Evolutionary conservation across 2,797 vertebrate species (phyloP).

Genomic region (Channallabes apus): DNA sequence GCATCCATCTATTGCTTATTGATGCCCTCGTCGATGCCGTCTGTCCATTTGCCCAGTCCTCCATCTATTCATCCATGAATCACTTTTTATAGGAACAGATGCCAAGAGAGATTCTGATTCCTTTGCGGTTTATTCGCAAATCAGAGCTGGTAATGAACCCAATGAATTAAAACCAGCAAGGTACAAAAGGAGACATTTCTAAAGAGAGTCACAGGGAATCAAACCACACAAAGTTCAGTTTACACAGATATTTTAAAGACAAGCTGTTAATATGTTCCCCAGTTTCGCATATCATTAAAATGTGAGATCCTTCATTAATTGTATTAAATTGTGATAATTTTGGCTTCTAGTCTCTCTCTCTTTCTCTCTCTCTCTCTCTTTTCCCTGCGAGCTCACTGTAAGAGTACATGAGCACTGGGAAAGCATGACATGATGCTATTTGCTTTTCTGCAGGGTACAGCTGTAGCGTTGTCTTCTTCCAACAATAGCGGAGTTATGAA

Average conservation of each 20-base stretch:
- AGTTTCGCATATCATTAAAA: neutral
- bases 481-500: slow-evolving; percentile 10
- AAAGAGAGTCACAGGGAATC: neutral
- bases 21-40: neutral
- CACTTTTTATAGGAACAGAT: neutral
- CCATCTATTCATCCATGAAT: neutral
- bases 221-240: neutral
- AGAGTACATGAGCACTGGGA: neutral
- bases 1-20: neutral
- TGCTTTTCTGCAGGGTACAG: neutral
- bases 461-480: neutral
- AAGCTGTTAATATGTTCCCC: slow-evolving; percentile 1
- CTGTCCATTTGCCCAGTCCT: neutral
- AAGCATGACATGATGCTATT: neutral
- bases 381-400: neutral
- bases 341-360: neutral
- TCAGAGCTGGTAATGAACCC: too few relatives aligned
- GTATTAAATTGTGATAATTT: neutral
- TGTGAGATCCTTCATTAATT: slow-evolving; percentile 5
- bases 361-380: too few relatives aligned
- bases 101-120: neutral
- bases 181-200: neutral
- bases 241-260: slow-evolving; percentile 5
- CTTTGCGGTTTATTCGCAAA: neutral
- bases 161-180: neutral